These are phyloP conservation scores for Zoroaster sp. DNA, from an alignment of 53 echinoderm and acorn worm genomes.

Conservation along the genomic window DNA sequence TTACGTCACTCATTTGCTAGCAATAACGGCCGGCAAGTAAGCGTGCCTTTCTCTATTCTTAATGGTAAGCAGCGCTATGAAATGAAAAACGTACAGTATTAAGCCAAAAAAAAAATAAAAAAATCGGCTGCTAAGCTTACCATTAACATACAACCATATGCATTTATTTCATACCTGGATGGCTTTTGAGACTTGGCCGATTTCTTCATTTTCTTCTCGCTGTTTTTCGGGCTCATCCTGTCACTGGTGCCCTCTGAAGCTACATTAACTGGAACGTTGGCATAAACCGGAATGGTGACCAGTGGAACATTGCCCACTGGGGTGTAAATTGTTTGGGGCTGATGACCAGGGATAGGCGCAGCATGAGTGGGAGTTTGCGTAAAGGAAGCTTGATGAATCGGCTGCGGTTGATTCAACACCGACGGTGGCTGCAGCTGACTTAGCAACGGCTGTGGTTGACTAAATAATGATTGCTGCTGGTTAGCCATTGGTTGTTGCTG, in stretches of 20 bases:
- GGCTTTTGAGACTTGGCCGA: neutral
- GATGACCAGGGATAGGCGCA: neutral
- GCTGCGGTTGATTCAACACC: neutral
- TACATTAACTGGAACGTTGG: neutral
- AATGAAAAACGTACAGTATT: too few relatives aligned
- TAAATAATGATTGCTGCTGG: neutral
- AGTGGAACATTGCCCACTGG: slow-evolving; percentile 4
- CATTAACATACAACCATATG: too few relatives aligned
- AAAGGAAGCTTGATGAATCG: neutral
- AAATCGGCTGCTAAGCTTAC: too few relatives aligned
- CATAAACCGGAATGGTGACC: slow-evolving; percentile 13
- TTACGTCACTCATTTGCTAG: too few relatives aligned
- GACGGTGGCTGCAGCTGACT: neutral
- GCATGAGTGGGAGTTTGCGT: neutral
- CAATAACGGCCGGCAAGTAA: too few relatives aligned
- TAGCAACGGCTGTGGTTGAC: neutral
- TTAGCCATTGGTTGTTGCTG: neutral
- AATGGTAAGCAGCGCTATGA: too few relatives aligned
- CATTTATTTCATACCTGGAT: slow-evolving; percentile 7
- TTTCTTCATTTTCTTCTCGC: neutral
- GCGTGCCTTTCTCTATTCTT: too few relatives aligned
- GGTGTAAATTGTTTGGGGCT: neutral
- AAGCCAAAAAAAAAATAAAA: too few relatives aligned
- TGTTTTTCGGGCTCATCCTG: neutral
- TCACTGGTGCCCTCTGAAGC: neutral